Conservation (phyloP, 2,797 vertebrate genomes). For the Pteropus rufus region DNA sequence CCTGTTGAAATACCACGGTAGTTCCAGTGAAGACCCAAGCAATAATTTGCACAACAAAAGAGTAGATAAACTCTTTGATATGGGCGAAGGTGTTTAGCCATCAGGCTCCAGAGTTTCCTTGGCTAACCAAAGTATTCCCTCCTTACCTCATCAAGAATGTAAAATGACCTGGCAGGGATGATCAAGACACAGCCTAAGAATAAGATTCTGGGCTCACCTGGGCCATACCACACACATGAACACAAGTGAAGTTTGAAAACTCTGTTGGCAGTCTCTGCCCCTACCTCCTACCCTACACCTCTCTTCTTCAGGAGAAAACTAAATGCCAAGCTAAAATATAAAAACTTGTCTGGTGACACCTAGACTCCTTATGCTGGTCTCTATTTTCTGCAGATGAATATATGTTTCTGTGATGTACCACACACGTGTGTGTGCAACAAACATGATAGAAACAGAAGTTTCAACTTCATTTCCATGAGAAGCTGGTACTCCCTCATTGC, state of each 20-base stretch:
- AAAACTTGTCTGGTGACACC: background rate
- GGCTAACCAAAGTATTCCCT: background rate
- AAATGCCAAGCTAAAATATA: background rate
- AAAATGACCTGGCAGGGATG: background rate
- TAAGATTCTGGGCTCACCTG: background rate
- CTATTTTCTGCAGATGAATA: background rate
- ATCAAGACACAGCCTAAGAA: background rate
- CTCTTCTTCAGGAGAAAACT: background rate
- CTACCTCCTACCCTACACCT: background rate
- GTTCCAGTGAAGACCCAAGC: background rate
- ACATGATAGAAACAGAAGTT: background rate
- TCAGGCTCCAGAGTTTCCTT: background rate
- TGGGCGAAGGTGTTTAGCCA: background rate
- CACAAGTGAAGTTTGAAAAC: background rate
- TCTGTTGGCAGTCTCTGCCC: background rate
- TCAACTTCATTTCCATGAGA: background rate
- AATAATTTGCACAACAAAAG: background rate
- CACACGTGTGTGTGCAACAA: background rate
- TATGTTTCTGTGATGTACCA: background rate
- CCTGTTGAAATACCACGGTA: background rate
- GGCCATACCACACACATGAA: background rate
- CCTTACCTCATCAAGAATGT: background rate
- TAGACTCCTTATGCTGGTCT: background rate
- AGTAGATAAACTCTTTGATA: background rate
- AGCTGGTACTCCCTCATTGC: too few species aligned